phyloP scores from a whole-genome alignment of 2,888 invertebrate genomes.

The Willowsia nigromaculata region DNA sequence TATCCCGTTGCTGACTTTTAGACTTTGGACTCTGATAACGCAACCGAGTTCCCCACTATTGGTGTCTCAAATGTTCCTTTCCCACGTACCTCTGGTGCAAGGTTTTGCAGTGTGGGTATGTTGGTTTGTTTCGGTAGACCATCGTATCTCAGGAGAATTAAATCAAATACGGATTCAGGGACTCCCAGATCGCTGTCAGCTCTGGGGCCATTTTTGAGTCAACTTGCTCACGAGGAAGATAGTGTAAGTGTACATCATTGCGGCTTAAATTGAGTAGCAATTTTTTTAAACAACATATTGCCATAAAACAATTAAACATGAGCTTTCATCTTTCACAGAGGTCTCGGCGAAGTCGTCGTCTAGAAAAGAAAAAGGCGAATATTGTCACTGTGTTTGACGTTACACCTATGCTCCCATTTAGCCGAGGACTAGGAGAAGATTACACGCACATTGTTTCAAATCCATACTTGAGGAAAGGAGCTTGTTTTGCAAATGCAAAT shows the following conservation, averaged over 20 bases:
- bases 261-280: not conserved
- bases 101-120: conserved; percentile 92
- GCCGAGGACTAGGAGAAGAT: conserved; percentile 89
- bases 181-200: conserved; percentile 91
- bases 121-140: conserved; percentile 93
- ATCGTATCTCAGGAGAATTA: conserved; percentile 85
- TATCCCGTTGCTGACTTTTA: not conserved
- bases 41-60: conserved; percentile 79
- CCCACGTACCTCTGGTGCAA: conserved; percentile 95
- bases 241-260: not conserved
- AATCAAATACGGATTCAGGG: conserved; percentile 85
- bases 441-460: conserved; percentile 81
- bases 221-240: conserved; percentile 75
- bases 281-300: not conserved
- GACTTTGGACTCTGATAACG: conserved; percentile 61
- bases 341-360: conserved; percentile 63
- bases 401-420: conserved; percentile 88
- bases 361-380: conserved; percentile 81
- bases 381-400: conserved; percentile 88
- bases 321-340: not conserved
- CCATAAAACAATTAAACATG: not conserved
- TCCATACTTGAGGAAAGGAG: conserved; percentile 48
- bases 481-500: conserved; percentile 72
- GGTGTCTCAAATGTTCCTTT: conserved; percentile 91
- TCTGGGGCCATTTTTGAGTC: conserved; percentile 82